Evolutionary conservation across 2,113 vertebrate species (phyloP), one percentile per base, ranked within the genome.

Genomic region (Pseudolaguvia tuberculata): DNA sequence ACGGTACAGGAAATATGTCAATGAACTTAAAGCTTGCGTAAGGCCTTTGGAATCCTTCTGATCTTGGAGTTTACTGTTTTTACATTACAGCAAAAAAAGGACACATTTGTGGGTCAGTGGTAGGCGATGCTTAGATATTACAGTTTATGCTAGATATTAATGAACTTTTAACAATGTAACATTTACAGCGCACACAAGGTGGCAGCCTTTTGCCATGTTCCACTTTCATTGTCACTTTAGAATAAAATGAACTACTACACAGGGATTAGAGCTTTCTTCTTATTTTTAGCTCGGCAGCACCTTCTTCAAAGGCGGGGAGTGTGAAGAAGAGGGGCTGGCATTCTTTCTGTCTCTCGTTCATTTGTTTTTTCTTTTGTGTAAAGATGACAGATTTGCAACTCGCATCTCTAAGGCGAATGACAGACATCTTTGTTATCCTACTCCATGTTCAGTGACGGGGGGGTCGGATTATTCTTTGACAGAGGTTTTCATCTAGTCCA

Each of bases 251-350:
- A n/a, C 35, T 55, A 21, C 39, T 51, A 71, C 73, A 72, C 55
- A 48, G n/a, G 50, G 76, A 67, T 82, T 74, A 76, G 48, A 52
- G 42, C 23, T 50, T 65, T 72, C 72, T 75, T 81, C 67, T 56
- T 78, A 77, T 80, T 80, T 80, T 76, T 78, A 76, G 76, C 70
- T 70, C 67, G 25, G 25, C 51, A 59, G 75, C 55, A 73, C 78
- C 71, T 78, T 80, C 76, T 81, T 77, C 78, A 80, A 62, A 80
- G 69, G 39, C 25, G 15, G 72, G 35, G 65, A 65, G 61, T 70
- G 73, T 59, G 51, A 72, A 66, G 70, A 29, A 56, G 31, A 17
- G 42, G 25, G 27, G 72, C 51, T 80, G 69, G 29, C 42, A 29
- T 59, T 57, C 53, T 6, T 12, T 15, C 55, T 55, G 31, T 35